These are phyloP conservation scores for Andrena chrysosceles DNA, from an alignment of 2,888 invertebrate species.

Conservation along the genomic window DNA sequence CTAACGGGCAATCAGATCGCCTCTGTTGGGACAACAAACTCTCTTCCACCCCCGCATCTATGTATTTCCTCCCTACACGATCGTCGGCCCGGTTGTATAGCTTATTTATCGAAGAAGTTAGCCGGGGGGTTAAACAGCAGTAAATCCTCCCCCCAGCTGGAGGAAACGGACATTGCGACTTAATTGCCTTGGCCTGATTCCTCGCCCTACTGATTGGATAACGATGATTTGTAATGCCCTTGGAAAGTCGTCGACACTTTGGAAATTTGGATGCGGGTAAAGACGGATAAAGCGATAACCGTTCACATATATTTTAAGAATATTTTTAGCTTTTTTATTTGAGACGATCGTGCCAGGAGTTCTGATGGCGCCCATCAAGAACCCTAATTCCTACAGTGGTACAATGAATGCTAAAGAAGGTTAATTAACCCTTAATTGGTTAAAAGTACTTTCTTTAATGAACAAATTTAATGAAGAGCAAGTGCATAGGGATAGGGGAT, in stretches of 20 bases:
- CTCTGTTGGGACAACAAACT: slow-evolving; percentile 83
- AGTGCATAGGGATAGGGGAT: not conserved
- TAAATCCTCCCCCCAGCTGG: slow-evolving; percentile 75
- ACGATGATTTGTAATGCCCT: slow-evolving; percentile 77
- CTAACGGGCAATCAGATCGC: slow-evolving; percentile 84
- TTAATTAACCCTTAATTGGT: no score
- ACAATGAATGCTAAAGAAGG: no score
- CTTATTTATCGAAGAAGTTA: slow-evolving; percentile 83
- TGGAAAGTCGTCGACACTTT: not conserved
- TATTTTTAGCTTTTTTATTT: no score
- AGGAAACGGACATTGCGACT: slow-evolving; percentile 76
- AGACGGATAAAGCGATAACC: no score
- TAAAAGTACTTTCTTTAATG: no score
- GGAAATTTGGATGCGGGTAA: not conserved
- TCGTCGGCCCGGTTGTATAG: slow-evolving; percentile 72
- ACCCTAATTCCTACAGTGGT: no score
- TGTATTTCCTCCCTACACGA: slow-evolving; percentile 39
- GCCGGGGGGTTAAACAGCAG: slow-evolving; percentile 81
- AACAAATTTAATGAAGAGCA: not conserved
- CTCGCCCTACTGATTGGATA: slow-evolving; percentile 75
- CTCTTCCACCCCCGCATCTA: slow-evolving; percentile 54
- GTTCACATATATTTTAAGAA: no score
- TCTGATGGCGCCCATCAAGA: no score
- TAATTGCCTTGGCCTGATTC: slow-evolving; percentile 77
- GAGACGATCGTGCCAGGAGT: no score